Evolutionary conservation across 1,140 invertebrate genomes (phyloP).

Genomic region (Rhopalosiphum maidis): DNA sequence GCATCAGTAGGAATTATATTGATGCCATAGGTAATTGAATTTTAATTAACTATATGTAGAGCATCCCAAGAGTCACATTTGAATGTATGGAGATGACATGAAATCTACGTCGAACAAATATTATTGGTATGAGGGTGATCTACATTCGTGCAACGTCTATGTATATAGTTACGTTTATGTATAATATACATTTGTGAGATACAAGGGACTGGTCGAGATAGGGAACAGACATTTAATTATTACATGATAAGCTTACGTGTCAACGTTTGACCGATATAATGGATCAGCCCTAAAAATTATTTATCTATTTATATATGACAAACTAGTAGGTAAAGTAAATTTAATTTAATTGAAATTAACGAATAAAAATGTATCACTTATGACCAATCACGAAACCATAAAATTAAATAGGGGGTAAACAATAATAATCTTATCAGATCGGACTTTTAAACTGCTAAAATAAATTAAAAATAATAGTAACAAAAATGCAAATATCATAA

Average conservation of each 20-base stretch:
- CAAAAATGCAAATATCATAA: neutral
- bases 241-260: neutral
- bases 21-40: neutral
- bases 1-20: neutral
- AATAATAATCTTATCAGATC: neutral
- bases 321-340: neutral
- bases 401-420: neutral
- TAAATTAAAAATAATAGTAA: too few relatives aligned
- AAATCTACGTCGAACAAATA: neutral
- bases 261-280: neutral
- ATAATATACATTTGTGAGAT: neutral
- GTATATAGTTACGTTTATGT: neutral
- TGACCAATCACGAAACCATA: neutral
- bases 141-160: neutral
- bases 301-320: neutral
- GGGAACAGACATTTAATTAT: neutral
- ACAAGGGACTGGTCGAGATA: neutral
- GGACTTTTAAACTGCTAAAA: too few relatives aligned
- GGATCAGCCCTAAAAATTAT: neutral
- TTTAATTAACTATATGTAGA: neutral
- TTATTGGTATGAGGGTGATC: neutral
- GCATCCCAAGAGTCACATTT: neutral
- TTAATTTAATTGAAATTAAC: neutral
- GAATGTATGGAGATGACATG: neutral
- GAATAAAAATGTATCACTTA: neutral